Conservation (phyloP, 2,888 invertebrate genomes). For the Arctia plantaginis region DNA sequence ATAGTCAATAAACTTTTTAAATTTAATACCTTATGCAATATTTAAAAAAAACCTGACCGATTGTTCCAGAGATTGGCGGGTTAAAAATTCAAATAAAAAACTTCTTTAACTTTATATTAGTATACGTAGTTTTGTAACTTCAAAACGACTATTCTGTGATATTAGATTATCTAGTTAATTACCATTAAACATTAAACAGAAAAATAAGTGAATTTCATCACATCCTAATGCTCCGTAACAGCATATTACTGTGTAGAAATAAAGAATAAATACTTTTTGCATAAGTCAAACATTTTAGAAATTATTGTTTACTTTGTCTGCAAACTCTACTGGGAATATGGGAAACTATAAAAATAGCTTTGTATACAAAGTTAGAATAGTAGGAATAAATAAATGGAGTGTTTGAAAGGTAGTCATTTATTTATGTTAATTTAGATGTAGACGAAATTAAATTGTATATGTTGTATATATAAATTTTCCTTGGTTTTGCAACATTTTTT, state of each 20-base stretch:
- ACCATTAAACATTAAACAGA: too few relatives aligned
- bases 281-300: not conserved
- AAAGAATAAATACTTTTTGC: not conserved
- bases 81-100: not conserved
- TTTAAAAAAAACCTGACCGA: not conserved
- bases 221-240: not conserved
- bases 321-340: not conserved
- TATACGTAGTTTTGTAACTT: not conserved
- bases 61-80: not conserved
- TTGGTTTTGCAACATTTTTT: not conserved
- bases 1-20: too few relatives aligned
- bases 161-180: not conserved
- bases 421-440: not conserved
- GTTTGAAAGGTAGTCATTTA: not conserved
- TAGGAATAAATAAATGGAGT: not conserved
- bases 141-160: not conserved
- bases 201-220: not conserved
- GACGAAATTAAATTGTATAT: not conserved
- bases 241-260: not conserved
- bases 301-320: not conserved
- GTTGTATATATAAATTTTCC: too few relatives aligned
- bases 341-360: constrained; percentile 2
- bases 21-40: too few relatives aligned
- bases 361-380: not conserved
- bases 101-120: not conserved